Evolutionary conservation across 64 coral and sea anemone species (phyloP).

Genomic region (Montipora efflorescens): DNA sequence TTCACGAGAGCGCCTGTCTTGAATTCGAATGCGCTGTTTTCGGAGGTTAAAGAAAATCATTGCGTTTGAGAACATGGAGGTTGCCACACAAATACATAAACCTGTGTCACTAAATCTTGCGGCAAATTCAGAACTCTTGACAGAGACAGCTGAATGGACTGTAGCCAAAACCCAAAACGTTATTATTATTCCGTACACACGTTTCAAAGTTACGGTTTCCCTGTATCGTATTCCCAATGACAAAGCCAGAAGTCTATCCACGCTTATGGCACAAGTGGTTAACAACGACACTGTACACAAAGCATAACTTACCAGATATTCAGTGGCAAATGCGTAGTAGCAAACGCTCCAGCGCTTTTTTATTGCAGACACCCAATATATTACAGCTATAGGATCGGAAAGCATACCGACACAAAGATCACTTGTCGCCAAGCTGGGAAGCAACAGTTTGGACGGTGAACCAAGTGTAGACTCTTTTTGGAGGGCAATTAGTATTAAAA

Average conservation of each 20-base stretch:
- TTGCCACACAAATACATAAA: not conserved
- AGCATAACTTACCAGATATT: no score
- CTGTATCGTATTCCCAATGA: not conserved
- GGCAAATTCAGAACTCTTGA: not conserved
- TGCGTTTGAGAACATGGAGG: not conserved
- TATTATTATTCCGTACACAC: not conserved
- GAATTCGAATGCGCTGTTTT: not conserved
- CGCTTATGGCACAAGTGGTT: not conserved
- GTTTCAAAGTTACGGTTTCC: not conserved
- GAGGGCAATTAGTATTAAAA: not conserved
- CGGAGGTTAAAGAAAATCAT: not conserved
- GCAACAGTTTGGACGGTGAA: no score
- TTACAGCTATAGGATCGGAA: no score
- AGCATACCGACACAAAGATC: no score
- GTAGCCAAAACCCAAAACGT: not conserved
- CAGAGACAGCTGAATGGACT: not conserved
- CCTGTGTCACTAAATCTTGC: not conserved
- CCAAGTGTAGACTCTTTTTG: no score
- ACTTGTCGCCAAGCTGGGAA: no score
- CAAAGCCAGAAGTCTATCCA: not conserved
- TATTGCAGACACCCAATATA: no score
- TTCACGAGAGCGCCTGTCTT: not conserved
- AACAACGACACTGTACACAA: not conserved
- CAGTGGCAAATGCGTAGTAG: no score
- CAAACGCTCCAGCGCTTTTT: no score